These are phyloP conservation scores for Gadus chalcogrammus DNA, from an alignment of 2,113 vertebrate genomes.

Conservation along the genomic window DNA sequence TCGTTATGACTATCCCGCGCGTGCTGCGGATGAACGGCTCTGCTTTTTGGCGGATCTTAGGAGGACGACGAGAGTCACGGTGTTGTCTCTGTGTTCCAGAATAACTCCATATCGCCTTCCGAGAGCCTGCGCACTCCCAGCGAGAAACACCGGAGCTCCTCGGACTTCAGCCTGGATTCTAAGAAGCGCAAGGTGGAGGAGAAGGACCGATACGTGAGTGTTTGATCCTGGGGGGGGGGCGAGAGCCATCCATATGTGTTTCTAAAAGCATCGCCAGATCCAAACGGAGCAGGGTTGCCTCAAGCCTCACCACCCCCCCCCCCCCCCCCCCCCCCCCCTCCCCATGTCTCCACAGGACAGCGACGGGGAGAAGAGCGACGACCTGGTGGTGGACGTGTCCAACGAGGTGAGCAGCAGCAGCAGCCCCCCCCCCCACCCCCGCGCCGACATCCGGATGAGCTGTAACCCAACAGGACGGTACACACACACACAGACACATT, in stretches of 20 bases:
- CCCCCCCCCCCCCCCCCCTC: not conserved
- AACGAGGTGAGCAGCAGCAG: slow-evolving; percentile 87
- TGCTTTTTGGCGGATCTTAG: slow-evolving; percentile 44
- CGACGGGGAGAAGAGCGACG: slow-evolving; percentile 97
- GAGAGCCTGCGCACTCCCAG: slow-evolving; percentile 88
- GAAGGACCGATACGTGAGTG: slow-evolving; percentile 93
- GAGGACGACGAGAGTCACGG: too few relatives aligned
- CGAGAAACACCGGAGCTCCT: slow-evolving; percentile 90
- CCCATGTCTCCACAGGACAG: slow-evolving; percentile 79
- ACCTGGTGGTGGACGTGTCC: slow-evolving; percentile 94
- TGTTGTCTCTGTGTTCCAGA: slow-evolving; percentile 69
- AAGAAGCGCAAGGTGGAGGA: slow-evolving; percentile 96
- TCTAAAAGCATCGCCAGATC: too few relatives aligned
- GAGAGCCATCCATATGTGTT: too few relatives aligned
- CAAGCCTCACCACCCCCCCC: not conserved
- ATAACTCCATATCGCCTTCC: slow-evolving; percentile 91
- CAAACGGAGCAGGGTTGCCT: not conserved
- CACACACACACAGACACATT: not conserved
- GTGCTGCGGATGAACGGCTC: slow-evolving; percentile 38
- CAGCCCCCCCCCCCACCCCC: not conserved
- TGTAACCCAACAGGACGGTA: not conserved
- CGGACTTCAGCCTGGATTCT: slow-evolving; percentile 87
- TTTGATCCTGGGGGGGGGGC: too few relatives aligned
- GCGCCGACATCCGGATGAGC: not conserved
- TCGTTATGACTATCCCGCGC: too few relatives aligned